Base-by-base conservation (phyloP, 2,888 invertebrate genomes). In the Leptodirus hochenwartii region DNA sequence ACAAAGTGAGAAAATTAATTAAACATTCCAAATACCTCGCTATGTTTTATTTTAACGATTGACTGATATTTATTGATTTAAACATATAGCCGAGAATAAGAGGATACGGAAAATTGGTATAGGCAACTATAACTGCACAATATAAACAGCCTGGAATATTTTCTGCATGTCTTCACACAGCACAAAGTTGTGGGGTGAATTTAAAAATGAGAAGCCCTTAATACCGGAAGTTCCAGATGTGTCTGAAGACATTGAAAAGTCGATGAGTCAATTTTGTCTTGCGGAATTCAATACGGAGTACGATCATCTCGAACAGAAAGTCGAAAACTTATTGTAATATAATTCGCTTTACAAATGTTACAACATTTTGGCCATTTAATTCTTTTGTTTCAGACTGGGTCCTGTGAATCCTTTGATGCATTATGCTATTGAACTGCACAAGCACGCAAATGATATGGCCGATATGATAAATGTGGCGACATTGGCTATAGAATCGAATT, bases 111-210 rank as follows among this genome's bases (percentile, higher is more conserved):
- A n/a, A n/a, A n/a, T n/a, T n/a, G n/a, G n/a, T n/a, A n/a, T n/a
- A n/a, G n/a, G n/a, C n/a, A n/a, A n/a, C n/a, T n/a, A n/a, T n/a
- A n/a, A n/a, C n/a, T n/a, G n/a, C n/a, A n/a, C n/a, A n/a, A n/a
- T n/a, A n/a, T n/a, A n/a, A n/a, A n/a, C n/a, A n/a, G n/a, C n/a
- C n/a, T n/a, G n/a, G n/a, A n/a, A n/a, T n/a, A n/a, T n/a, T n/a
- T n/a, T n/a, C n/a, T n/a, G n/a, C n/a, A n/a, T n/a, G n/a, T n/a
- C n/a, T n/a, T n/a, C n/a, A n/a, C n/a, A n/a, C n/a, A n/a, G n/a
- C n/a, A n/a, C n/a, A n/a, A 38, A 35, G 25, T 42, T 49, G 39
- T 52, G 52, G 52, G 52, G 51, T 6, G 51, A 51, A 44, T 47
- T 50, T 22, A 34, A 41, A 13, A 17, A 35, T 10, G 33, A 35